Evolutionary conservation across 2,888 invertebrate genomes (phyloP).

Genomic region (Acrobasis suavella): DNA sequence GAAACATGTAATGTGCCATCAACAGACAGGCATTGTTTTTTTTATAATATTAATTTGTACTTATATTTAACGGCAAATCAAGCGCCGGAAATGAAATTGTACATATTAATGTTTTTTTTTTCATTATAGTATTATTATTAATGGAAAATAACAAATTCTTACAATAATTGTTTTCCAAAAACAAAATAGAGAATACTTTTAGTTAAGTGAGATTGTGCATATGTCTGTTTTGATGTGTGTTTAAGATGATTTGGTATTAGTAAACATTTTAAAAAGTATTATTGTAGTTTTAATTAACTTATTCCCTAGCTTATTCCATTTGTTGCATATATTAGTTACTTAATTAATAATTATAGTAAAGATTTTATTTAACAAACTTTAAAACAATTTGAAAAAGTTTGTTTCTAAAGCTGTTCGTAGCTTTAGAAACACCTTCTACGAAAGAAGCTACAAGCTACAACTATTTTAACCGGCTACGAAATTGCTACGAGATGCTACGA

Average conservation of each 20-base stretch:
- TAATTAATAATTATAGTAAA: too few species aligned
- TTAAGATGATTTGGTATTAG: conserved; percentile 81
- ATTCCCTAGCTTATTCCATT: not conserved
- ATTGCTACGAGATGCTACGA: not conserved
- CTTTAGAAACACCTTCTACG: not conserved
- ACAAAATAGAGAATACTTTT: conserved; percentile 71
- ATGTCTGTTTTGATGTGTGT: conserved; percentile 82
- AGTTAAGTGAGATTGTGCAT: conserved; percentile 81
- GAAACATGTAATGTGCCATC: conserved; percentile 78
- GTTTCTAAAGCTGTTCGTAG: not conserved
- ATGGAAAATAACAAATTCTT: conserved; percentile 66
- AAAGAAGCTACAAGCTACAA: not conserved
- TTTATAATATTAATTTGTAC: conserved; percentile 72
- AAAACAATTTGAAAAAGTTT: too few species aligned
- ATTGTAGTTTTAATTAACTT: conserved; percentile 14
- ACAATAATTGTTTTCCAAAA: conserved; percentile 75
- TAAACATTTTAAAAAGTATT: conserved; percentile 75
- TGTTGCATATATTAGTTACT: not conserved
- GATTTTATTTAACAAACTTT: too few species aligned
- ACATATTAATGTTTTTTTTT: conserved; percentile 71
- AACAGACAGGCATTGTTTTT: conserved; percentile 69
- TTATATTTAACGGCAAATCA: conserved; percentile 67
- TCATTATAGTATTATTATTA: conserved; percentile 69
- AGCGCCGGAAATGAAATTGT: conserved; percentile 78
- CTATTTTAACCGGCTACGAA: not conserved